Base-by-base conservation (phyloP, 2,113 vertebrate species). In the Lethenteron camtschaticum region DNA sequence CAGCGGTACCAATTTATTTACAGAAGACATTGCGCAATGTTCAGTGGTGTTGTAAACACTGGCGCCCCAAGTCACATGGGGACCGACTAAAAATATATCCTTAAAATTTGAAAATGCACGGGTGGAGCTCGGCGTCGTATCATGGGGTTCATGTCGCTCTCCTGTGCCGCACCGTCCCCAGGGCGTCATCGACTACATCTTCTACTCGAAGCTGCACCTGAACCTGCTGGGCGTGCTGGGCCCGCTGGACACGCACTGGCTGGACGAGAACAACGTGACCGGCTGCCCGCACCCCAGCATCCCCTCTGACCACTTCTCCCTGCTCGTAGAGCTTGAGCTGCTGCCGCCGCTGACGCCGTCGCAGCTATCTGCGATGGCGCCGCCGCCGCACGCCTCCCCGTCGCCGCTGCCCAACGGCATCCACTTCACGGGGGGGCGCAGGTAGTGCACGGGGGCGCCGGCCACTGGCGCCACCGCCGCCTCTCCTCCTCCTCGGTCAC, bases 161-260 rank as follows among this genome's bases (percentile, higher is more conserved):
- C 8, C 10, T 10, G 63, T 66, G 63, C 63, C 24, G n/a, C 63
- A 66, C 8, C 63, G 68, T 58, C 76, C 72, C 9, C 76, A 99
- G 94, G 94, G 94, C 41, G 92, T 99, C 75, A 99, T 99, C 78
- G 92, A 99, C 84, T 97, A 99, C 87, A 90, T 99, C 85, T 99
- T 99, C 84, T 97, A 90, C 86, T 94, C 92, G 76, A 87, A 87
- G 85, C 90, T 85, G 76, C 90, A 91, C 79, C 89, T 99, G 87
- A 87, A 87, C 73, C 89, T 90, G 74, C 83, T 96, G 71, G 94
- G 94, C 57, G 81, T 92, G 73, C 80, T 99, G 74, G 94, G 94
- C 69, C 94, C 94, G 74, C 84, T 99, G 81, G 91, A 96, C 81
- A 85, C 84, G 79, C 88, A 90, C 80, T 99, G 94, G 94, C 86